Evolutionary conservation across 2,113 vertebrate genomes (phyloP).

Genomic region (Chroicocephalus ridibundus): DNA sequence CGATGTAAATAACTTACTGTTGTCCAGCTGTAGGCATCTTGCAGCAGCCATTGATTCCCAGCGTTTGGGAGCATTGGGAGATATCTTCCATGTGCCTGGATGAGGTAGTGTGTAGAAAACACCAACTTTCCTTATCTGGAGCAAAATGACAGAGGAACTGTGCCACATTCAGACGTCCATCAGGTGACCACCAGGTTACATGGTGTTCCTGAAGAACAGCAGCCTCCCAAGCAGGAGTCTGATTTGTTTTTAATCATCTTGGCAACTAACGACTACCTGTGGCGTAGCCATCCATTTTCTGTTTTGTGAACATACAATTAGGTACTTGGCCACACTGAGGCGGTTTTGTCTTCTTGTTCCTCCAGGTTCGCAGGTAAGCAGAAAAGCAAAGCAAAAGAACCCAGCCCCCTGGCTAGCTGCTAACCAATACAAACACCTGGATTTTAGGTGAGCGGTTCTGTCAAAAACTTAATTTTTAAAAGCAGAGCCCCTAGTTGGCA

Average conservation of each 20-base stretch:
- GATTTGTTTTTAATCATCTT: not conserved
- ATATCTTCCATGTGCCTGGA: not conserved
- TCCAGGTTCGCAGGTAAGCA: not conserved
- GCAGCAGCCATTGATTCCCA: not conserved
- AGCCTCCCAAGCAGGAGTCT: not conserved
- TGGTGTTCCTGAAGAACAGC: not conserved
- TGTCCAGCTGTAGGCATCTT: not conserved
- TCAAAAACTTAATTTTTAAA: not conserved
- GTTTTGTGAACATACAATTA: rapidly evolving
- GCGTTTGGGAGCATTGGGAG: not conserved
- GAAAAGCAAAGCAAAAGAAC: not conserved
- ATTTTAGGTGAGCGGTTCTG: not conserved
- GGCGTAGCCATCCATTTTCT: not conserved
- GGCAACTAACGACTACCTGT: not conserved
- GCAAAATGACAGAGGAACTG: not conserved
- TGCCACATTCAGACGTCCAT: rapidly evolving
- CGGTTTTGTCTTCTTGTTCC: not conserved
- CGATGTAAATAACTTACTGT: not conserved
- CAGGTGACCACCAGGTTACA: not conserved
- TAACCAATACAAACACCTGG: not conserved
- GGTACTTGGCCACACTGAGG: not conserved
- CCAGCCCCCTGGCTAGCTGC: not conserved
- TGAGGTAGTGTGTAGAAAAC: too few species aligned
- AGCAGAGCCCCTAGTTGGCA: not conserved
- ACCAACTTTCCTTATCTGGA: not conserved